Percentiles rank a stretch among this genome's conserved stretches.
Evolutionary conservation across 2,797 vertebrate genomes (phyloP).

Genomic region (Sebastes minor): DNA sequence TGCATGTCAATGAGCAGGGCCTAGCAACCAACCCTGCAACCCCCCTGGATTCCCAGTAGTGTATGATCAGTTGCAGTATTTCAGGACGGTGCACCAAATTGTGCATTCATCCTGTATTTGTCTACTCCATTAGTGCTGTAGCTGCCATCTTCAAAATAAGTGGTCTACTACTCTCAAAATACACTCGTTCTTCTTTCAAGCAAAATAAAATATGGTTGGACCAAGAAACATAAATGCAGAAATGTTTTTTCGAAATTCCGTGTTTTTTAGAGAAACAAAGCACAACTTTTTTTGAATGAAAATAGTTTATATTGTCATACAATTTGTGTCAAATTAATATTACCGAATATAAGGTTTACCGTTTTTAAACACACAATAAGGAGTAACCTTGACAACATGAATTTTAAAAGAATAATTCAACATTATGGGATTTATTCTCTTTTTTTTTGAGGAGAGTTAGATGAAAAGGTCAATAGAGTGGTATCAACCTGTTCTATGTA

Average conservation of each 20-base stretch:
- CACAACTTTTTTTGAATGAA: not conserved
- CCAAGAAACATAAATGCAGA: not conserved
- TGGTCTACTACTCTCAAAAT: not conserved
- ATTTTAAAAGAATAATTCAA: not conserved
- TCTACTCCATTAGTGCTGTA: conserved; percentile 3
- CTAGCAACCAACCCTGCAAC: not conserved
- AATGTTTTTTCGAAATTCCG: not conserved
- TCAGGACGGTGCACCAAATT: not conserved
- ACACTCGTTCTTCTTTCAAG: conserved; percentile 6
- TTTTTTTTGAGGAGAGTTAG: not conserved
- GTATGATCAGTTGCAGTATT: not conserved
- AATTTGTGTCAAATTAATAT: not conserved
- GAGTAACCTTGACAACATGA: not conserved
- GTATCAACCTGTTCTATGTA: not conserved
- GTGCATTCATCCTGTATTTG: not conserved
- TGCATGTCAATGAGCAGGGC: not conserved
- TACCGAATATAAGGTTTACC: not conserved
- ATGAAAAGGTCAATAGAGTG: not conserved
- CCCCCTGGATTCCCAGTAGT: not conserved
- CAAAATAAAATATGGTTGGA: not conserved
- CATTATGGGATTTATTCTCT: not conserved
- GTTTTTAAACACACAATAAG: not conserved
- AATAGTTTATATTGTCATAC: not conserved
- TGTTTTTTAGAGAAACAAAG: not conserved
- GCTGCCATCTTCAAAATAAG: conserved; percentile 16